Evolutionary conservation across 35 echinoderm and acorn worm genomes (phyloP).

Genomic region (Lytechinus variegatus): DNA sequence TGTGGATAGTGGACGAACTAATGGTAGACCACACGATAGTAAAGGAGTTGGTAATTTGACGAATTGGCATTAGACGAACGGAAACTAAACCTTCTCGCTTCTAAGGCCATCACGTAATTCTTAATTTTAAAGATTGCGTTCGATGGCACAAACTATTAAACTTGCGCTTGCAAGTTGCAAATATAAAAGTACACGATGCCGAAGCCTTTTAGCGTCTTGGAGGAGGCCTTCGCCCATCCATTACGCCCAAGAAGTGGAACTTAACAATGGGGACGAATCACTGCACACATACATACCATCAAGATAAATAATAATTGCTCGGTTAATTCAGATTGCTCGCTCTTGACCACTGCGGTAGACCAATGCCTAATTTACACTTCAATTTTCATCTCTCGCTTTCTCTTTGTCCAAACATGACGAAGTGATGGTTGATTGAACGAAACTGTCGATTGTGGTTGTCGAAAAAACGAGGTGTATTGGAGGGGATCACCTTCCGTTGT

Average conservation of each 20-base stretch:
- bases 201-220: neutral
- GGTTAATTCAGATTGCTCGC: neutral
- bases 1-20: too few species aligned
- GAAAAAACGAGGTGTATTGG: neutral
- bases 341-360: slow-evolving; percentile 7
- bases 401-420: neutral
- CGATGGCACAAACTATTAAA: neutral
- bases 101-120: neutral
- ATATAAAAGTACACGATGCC: neutral
- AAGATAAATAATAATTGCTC: neutral
- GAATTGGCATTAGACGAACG: too few species aligned
- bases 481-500: neutral
- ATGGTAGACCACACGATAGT: too few species aligned
- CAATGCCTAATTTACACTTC: neutral
- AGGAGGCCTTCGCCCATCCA: neutral
- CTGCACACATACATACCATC: neutral
- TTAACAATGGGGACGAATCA: neutral
- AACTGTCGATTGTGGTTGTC: neutral
- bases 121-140: neutral
- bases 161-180: neutral
- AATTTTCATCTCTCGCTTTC: neutral
- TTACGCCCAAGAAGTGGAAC: neutral
- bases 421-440: neutral
- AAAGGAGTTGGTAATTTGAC: too few species aligned
- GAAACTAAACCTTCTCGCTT: too few species aligned